Conservation (phyloP, 2,888 invertebrate species). For the Drosophila siamana region DNA sequence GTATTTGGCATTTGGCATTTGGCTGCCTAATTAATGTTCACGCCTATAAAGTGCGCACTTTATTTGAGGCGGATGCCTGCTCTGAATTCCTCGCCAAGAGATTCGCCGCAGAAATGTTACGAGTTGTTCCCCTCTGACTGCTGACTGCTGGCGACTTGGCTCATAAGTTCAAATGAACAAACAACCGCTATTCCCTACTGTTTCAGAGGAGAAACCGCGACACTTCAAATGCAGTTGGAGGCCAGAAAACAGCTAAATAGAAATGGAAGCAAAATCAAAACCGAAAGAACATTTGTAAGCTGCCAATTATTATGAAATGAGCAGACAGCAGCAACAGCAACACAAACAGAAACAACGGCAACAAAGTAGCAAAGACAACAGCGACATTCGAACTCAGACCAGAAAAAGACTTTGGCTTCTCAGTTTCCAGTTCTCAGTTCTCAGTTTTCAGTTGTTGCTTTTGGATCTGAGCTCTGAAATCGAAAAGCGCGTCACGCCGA, state of each 20-base stretch:
- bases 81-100: constrained; percentile 52
- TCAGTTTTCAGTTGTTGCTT: constrained; percentile 15
- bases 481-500: constrained; percentile 78
- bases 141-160: constrained; percentile 18
- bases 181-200: constrained; percentile 62
- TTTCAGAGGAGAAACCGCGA: constrained; percentile 48
- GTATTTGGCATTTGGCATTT: constrained; percentile 23
- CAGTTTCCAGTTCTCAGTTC: too few relatives aligned
- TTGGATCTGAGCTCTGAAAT: constrained; percentile 35
- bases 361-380: constrained; percentile 38
- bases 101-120: constrained; percentile 53
- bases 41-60: constrained; percentile 71
- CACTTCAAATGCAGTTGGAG: constrained; percentile 33
- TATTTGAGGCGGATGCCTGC: constrained; percentile 70
- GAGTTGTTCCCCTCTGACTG: background rate
- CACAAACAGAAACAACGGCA: constrained; percentile 28
- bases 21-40: constrained; percentile 74
- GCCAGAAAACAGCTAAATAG: constrained; percentile 34
- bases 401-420: constrained; percentile 26
- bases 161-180: constrained; percentile 70
- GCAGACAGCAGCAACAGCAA: constrained; percentile 47
- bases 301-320: constrained; percentile 77
- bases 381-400: constrained; percentile 59
- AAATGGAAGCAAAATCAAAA: constrained; percentile 66
- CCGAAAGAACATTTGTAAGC: constrained; percentile 76